A percentile compares a stretch with the other conserved stretches of the same genome.
Evolutionary conservation across 2,797 vertebrate genomes (phyloP).

Genomic region (Simalia tracyae): DNA sequence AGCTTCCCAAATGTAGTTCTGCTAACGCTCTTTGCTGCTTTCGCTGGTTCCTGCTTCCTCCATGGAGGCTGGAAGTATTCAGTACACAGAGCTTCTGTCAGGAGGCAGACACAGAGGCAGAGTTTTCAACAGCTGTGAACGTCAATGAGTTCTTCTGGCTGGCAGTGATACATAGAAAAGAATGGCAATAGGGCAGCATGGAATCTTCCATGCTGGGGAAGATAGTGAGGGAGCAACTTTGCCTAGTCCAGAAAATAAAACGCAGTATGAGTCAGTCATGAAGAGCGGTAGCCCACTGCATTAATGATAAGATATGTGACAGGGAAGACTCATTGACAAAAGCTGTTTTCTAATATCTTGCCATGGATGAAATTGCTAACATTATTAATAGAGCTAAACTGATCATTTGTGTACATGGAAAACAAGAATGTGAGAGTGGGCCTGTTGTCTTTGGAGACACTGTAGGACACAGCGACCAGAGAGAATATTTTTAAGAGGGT

Average conservation of each 20-base stretch:
- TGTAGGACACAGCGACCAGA: not conserved
- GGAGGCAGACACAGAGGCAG: not conserved
- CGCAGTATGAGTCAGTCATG: not conserved
- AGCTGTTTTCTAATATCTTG: not conserved
- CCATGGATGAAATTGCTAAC: not conserved
- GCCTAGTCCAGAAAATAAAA: not conserved
- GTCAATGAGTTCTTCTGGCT: not conserved
- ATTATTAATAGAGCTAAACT: not conserved
- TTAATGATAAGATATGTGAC: not conserved
- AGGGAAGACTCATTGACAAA: not conserved
- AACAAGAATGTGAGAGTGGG: not conserved
- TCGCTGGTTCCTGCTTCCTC: not conserved
- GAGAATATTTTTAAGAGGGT: not conserved
- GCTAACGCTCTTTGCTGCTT: not conserved
- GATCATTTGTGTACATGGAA: not conserved
- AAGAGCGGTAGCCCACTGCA: not conserved
- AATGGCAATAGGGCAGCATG: not conserved
- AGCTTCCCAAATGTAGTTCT: not conserved
- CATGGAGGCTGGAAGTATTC: not conserved
- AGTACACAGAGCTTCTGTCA: not conserved
- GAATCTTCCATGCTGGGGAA: not conserved
- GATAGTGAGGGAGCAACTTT: not conserved
- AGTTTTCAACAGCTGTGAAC: not conserved
- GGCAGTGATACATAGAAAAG: not conserved
- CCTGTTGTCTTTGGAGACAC: not conserved